Percentiles rank a stretch among this genome's conserved stretches.
Conservation (phyloP, 1,140 invertebrate species). For the Bombus impatiens region DNA sequence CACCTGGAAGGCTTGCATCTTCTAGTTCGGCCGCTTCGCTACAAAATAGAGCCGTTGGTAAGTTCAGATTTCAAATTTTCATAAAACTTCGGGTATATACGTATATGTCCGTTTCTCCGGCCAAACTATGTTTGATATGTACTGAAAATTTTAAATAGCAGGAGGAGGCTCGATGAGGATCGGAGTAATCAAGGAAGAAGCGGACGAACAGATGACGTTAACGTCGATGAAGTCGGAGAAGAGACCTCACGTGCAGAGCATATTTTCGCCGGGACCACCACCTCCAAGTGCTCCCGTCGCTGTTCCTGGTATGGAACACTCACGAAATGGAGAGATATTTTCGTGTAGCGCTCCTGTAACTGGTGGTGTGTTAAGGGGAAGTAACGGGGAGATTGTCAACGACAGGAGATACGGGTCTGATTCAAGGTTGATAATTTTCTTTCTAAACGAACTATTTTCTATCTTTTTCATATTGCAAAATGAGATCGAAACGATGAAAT, state of each 20-base stretch:
- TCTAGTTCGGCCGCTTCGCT: slow-evolving; percentile 75
- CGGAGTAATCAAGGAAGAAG: slow-evolving; percentile 89
- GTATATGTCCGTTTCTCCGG: background rate
- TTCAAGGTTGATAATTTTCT: slow-evolving; percentile 14
- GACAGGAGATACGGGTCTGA: slow-evolving; percentile 7
- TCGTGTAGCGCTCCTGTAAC: slow-evolving; percentile 74
- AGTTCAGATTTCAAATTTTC: background rate
- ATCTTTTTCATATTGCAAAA: background rate
- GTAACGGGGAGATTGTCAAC: background rate
- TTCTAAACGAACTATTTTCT: too few relatives aligned
- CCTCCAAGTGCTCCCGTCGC: slow-evolving; percentile 77
- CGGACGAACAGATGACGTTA: slow-evolving; percentile 91
- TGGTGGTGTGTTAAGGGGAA: background rate
- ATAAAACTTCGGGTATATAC: too few relatives aligned
- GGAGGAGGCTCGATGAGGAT: slow-evolving; percentile 86
- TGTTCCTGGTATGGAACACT: slow-evolving; percentile 74
- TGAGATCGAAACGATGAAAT: background rate
- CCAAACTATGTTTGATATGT: background rate
- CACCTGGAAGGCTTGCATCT: slow-evolving; percentile 73
- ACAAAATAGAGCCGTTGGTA: slow-evolving; percentile 74
- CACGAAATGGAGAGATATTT: slow-evolving; percentile 82
- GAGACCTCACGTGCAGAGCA: slow-evolving; percentile 80
- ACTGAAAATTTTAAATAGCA: background rate
- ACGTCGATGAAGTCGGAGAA: slow-evolving; percentile 86
- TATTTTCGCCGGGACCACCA: slow-evolving; percentile 79